phyloP scores from a whole-genome alignment of 2,797 vertebrate species.

The Cygnus olor region DNA sequence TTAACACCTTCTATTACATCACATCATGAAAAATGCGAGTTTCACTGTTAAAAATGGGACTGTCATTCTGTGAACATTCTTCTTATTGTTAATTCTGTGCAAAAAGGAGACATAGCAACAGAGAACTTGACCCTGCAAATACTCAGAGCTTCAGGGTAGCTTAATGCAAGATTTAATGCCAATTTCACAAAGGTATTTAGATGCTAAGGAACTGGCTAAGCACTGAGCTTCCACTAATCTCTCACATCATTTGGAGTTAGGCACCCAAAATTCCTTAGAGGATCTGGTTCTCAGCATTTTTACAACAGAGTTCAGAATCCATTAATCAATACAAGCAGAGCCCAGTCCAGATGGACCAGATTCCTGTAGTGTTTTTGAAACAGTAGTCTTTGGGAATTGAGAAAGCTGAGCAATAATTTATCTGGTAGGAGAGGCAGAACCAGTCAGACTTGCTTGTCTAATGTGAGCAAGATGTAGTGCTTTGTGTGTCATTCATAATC shows the following conservation, averaged over 20 bases:
- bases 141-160: neutral
- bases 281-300: neutral
- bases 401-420: conserved; percentile 21
- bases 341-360: neutral
- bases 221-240: neutral
- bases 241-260: neutral
- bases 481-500: conserved; percentile 16
- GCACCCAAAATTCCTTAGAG: neutral
- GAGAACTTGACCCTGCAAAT: neutral
- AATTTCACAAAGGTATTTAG: neutral
- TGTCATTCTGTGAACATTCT: neutral
- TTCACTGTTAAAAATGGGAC: neutral
- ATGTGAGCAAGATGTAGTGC: neutral
- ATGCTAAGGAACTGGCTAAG: neutral
- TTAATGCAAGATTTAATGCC: neutral
- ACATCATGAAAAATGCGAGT: neutral
- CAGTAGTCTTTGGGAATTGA: conserved; percentile 31
- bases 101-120: neutral
- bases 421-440: conserved; percentile 50
- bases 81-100: neutral
- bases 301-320: neutral
- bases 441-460: conserved; percentile 54
- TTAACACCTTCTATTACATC: neutral
- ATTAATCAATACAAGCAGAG: conserved; percentile 13
- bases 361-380: conserved; percentile 55